These are phyloP conservation scores for Regulus satrapa DNA, from an alignment of 2,113 vertebrate species.

Conservation along the genomic window DNA sequence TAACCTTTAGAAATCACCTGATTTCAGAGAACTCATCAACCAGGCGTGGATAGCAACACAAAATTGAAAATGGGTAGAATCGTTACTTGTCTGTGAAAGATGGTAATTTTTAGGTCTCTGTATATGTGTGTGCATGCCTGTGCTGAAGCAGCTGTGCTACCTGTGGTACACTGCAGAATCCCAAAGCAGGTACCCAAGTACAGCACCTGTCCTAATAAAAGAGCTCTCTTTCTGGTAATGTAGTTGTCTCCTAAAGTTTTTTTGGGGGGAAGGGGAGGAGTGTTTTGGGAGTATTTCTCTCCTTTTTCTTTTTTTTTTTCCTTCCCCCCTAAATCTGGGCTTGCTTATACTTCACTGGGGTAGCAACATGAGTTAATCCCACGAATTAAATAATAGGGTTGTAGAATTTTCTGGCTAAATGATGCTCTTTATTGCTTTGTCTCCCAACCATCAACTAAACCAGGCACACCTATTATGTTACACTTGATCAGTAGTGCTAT, in stretches of 20 bases:
- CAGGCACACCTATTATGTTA: background rate
- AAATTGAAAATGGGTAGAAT: background rate
- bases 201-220: background rate
- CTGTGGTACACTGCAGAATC: background rate
- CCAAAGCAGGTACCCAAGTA: background rate
- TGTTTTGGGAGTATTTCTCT: too few species aligned
- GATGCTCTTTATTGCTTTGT: background rate
- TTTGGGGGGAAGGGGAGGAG: fast-evolving
- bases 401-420: background rate
- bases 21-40: background rate
- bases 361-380: background rate
- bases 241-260: background rate
- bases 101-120: background rate
- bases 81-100: background rate
- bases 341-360: background rate
- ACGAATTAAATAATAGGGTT: fast-evolving
- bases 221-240: too few species aligned
- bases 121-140: fast-evolving
- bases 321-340: fast-evolving
- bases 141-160: background rate
- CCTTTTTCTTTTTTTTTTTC: too few species aligned
- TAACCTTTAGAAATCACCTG: background rate
- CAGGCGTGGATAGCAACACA: background rate
- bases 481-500: background rate
- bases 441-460: background rate